These are phyloP conservation scores for Meteorus sp. DNA, from an alignment of 1,140 invertebrate species.

Conservation along the genomic window DNA sequence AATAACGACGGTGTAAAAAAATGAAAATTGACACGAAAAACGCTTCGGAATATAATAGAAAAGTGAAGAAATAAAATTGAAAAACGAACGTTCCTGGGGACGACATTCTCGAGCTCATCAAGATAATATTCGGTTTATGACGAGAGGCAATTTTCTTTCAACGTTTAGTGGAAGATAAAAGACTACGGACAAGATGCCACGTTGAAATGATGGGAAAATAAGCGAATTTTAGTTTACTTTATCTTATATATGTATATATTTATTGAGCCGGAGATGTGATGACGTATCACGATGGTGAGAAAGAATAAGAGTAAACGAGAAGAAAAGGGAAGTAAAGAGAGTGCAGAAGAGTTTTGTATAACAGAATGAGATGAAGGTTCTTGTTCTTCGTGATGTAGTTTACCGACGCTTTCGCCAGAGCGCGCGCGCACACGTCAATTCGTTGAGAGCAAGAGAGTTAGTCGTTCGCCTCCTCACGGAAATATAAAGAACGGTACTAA, in stretches of 20 bases:
- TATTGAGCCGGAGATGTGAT: too few relatives aligned
- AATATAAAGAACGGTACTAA: slow-evolving; percentile 60
- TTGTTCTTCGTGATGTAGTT: neutral
- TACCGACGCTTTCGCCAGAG: slow-evolving; percentile 1
- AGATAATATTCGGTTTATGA: slow-evolving; percentile 53
- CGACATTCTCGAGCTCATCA: slow-evolving; percentile 49
- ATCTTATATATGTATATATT: slow-evolving; percentile 31
- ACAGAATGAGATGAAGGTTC: neutral
- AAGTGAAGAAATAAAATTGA: neutral
- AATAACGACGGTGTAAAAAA: neutral
- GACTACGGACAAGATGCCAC: slow-evolving; percentile 53
- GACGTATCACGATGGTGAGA: slow-evolving; percentile 21
- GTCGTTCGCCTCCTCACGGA: slow-evolving; percentile 45
- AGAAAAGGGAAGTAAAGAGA: slow-evolving; percentile 2
- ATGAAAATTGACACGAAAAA: slow-evolving; percentile 23
- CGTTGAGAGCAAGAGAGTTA: slow-evolving; percentile 27
- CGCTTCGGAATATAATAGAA: slow-evolving; percentile 20
- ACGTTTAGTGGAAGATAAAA: slow-evolving; percentile 45
- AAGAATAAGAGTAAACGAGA: slow-evolving; percentile 11
- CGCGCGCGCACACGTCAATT: slow-evolving; percentile 14
- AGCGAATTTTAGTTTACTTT: slow-evolving; percentile 53
- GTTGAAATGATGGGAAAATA: slow-evolving; percentile 56
- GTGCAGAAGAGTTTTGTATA: too few relatives aligned
- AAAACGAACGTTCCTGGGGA: slow-evolving; percentile 18
- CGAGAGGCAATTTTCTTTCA: slow-evolving; percentile 58